Percentiles rank a stretch among this genome's conserved stretches.
phyloP scores from a whole-genome alignment of 1,140 invertebrate species.

The Tetraneura akinire region DNA sequence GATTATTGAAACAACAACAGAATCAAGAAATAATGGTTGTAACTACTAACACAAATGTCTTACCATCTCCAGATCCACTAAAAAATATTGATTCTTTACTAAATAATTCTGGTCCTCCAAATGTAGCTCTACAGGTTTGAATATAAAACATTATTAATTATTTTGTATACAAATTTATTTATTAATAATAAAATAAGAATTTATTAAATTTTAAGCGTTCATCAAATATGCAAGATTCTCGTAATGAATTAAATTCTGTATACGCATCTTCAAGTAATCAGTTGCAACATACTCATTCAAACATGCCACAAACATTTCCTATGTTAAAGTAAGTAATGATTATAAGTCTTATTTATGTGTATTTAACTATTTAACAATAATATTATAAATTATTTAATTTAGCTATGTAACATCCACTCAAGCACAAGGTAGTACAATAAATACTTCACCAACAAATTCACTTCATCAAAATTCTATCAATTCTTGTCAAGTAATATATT shows the following conservation, averaged over 20 bases:
- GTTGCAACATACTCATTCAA: conserved; percentile 58
- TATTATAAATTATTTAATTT: not conserved
- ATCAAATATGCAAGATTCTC: conserved; percentile 71
- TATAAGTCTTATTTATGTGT: not conserved
- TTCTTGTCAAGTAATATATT: conserved; percentile 29
- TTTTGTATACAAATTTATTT: not conserved
- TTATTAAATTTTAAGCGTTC: conserved; percentile 64
- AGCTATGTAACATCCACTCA: conserved; percentile 32
- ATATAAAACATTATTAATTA: not conserved
- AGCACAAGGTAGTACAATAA: conserved; percentile 13
- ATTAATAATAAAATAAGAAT: no score
- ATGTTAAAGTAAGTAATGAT: conserved; percentile 53
- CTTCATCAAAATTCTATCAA: conserved; percentile 29
- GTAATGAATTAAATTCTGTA: conserved; percentile 67
- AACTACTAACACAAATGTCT: conserved; percentile 68
- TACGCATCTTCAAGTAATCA: conserved; percentile 56
- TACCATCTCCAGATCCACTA: conserved; percentile 59
- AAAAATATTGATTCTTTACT: conserved; percentile 77
- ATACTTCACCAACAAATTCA: not conserved
- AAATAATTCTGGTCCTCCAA: conserved; percentile 78
- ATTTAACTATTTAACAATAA: no score
- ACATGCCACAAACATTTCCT: conserved; percentile 54
- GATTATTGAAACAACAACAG: conserved; percentile 65
- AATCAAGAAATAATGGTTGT: conserved; percentile 72
- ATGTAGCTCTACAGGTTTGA: conserved; percentile 72